Evolutionary conservation across 2,888 invertebrate genomes (phyloP), one percentile per base, ranked within the genome.

Genomic region (Euplagia quadripunctaria): DNA sequence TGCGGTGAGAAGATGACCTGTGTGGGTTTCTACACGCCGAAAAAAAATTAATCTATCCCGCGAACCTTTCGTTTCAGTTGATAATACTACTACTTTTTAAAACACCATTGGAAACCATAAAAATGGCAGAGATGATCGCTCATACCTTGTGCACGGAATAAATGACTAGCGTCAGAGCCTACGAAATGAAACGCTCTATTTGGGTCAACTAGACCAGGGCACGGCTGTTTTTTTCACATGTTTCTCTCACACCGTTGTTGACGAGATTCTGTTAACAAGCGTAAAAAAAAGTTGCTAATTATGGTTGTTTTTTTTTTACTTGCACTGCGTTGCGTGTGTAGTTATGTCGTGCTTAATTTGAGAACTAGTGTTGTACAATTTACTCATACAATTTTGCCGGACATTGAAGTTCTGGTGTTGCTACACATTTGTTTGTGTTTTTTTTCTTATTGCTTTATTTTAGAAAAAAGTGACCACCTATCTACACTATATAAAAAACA

Each of bases 121-220:
- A 6, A 49, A 31, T 12, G 7, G 5, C 11, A 73, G 66, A 70
- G 72, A 72, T 80, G 73, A 71, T 77, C 83, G 86, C 88, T 82
- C 76, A 71, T 86, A 70, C 79, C 85, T 87, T 88, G 83, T 70
- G 72, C 72, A 72, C 76, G 69, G 66, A 74, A 80, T 82, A 85
- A 87, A 85, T 85, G 85, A 85, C 83, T 83, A 82, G 78, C 79
- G 83, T 78, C 81, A 71, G 71, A 81, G 84, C 79, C 83, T 81
- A 75, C 79, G 81, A 86, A 85, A 86, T 88, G 87, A 85, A 89
- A 86, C 83, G 77, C 79, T 82, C 75, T 89, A 92, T 92, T 88
- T 91, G 83, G 93, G 93, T 93, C 93, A 93, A 88, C 90, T 88
- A 84, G 75, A 86, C 86, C 80, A 77, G 83, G 82, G 79, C 83